Conservation (phyloP, 2,113 vertebrate genomes). For the Fukomys damarensis region DNA sequence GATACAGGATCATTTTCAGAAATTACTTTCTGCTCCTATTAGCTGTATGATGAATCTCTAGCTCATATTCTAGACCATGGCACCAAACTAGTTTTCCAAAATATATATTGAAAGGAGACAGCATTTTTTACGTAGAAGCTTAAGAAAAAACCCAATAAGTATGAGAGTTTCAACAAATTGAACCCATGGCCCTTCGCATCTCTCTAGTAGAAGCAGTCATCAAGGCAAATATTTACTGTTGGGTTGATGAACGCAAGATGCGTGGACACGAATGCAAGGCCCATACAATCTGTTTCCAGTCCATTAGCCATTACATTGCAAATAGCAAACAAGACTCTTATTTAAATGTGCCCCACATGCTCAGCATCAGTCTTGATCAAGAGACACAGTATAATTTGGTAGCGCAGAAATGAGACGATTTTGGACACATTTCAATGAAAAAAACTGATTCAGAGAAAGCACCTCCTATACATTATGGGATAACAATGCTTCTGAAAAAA, state of each 20-base stretch:
- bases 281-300: slow-evolving; percentile 61
- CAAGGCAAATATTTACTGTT: slow-evolving; percentile 62
- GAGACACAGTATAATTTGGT: slow-evolving; percentile 60
- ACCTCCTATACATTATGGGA: not conserved
- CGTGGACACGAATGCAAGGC: slow-evolving; percentile 51
- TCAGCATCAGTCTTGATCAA: slow-evolving; percentile 70
- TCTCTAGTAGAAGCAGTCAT: slow-evolving; percentile 23
- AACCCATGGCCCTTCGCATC: not conserved
- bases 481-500: slow-evolving; percentile 29
- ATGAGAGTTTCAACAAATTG: not conserved
- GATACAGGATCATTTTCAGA: slow-evolving; percentile 79
- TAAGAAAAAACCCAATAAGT: slow-evolving; percentile 56
- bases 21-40: slow-evolving; percentile 78
- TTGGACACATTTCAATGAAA: slow-evolving; percentile 67
- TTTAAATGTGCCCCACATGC: slow-evolving; percentile 65
- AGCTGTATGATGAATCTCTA: slow-evolving; percentile 72
- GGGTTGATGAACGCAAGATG: not conserved
- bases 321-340: slow-evolving; percentile 58
- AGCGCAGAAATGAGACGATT: slow-evolving; percentile 68
- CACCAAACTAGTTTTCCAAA: slow-evolving; percentile 63
- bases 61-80: slow-evolving; percentile 43
- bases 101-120: slow-evolving; percentile 59
- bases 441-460: slow-evolving; percentile 56
- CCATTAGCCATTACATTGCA: not conserved
- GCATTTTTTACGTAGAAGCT: slow-evolving; percentile 71